Evolutionary conservation across 30 jellyfish, hydroid and myxozoan genomes (phyloP), one percentile per base, ranked within the genome.

Genomic region (Calvadosia cruxmelitensis): DNA sequence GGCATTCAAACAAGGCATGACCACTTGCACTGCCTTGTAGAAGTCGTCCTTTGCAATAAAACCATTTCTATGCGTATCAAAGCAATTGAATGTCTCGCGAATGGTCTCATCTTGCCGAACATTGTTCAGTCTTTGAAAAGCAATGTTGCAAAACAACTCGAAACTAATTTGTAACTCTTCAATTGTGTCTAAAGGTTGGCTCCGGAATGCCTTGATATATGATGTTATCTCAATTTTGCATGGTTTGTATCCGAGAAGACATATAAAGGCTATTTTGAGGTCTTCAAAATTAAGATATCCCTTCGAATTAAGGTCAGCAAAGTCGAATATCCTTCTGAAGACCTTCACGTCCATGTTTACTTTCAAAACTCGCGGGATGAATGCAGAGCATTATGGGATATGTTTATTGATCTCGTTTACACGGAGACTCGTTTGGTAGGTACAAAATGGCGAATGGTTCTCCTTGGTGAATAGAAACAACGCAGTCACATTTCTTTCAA

Each of bases 41-140:
- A 85, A 85, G 61, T 85, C 95, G 16, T 68, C 49, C 2, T 69
- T 69, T 13, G 77, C 89, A 33, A 85, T 57, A 68, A 52, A 85
- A 7, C 95, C 95, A 66, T 85, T 78, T 34, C 81, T 69, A 29
- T 81, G 78, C 50, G 84, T 74, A 73, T 85, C 95, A 28, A 85
- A 24, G 51, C 61, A 5, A 15, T 78, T 77, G 53, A 85, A 85
- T 10, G 84, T 67, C 67, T 85, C 95, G 28, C 90, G 53, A 0
- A 85, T 75, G 24, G 73, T 85, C 36, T 78, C 93, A 62, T 76
- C 82, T 2, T 23, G 29, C 52, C 78, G 93, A 5, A 35, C 12
- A 52, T 25, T 10, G 25, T 53, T 67, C 53, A 72, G 50, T 73
- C 68, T 65, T 35, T 72, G 75, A 3, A 34, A 24, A 61, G 52